Evolutionary conservation across 2,797 vertebrate genomes (phyloP), one percentile per base, ranked within the genome.

Genomic region (Discoglossus pictus): DNA sequence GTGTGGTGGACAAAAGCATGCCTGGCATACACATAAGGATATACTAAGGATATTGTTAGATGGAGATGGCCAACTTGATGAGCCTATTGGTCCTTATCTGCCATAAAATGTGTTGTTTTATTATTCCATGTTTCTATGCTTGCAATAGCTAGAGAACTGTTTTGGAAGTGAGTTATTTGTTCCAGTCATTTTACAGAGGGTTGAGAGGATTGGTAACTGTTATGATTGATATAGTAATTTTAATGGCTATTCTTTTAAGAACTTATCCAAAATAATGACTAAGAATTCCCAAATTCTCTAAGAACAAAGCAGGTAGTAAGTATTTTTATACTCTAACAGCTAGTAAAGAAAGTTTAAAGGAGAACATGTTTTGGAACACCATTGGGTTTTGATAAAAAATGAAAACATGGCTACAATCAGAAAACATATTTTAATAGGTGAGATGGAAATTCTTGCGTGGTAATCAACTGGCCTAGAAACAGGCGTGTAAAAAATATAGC

Each of bases 261-360:
- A 21, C 27, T 8, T 23, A 56, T 51, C 64, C 64, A 66, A 58
- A 66, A 38, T 31, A 67, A 67, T 59, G 54, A 67, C 65, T 67
- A 67, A 67, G 46, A 40, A 27, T 67, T 67, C 51, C 65, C 54
- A 42, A 43, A 15, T 9, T 42, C 17, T 51, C 16, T 12, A 6
- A 50, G 38, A 48, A 50, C 34, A 63, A 63, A 63, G 47, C 21
- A 63, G 36, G 46, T 50, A 43, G 46, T 46, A 55, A 39, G 27
- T 43, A 24, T 31, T 13, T 67, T 67, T n/a, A 52, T 60, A 16
- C 36, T 36, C 39, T 67, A 59, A 48, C 55, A 59, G 46, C 65
- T 60, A 42, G 47, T 42, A 59, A 51, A 42, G 27, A 39, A 13
- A 56, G 16, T 24, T 17, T 24, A 39, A n/a, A 47, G 40, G 21